Base-by-base conservation (phyloP, 2,888 invertebrate genomes). In the Parnassius apollo region DNA sequence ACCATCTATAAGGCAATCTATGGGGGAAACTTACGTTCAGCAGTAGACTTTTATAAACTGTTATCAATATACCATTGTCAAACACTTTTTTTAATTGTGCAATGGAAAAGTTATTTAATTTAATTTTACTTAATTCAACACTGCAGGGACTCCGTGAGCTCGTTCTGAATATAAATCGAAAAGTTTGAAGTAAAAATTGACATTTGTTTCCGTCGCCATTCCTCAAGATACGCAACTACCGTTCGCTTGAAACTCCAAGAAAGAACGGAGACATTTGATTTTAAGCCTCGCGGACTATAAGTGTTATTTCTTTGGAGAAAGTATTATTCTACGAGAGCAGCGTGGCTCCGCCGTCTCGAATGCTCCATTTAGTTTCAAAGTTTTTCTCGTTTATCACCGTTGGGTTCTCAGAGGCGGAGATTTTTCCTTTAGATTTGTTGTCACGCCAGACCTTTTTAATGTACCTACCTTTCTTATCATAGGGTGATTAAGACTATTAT, bases 381-480 rank as follows among this genome's bases (percentile, higher is more conserved):
- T 91, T 91, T 91, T 91, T 91, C 91, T 90, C 91, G 91, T 91
- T 91, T 91, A 91, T 91, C 91, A 90, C 90, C 90, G 91, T 84
- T 89, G 89, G 90, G 88, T 86, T 88, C 89, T 88, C 88, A 83
- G 86, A 88, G 87, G 85, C 88, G 88, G 91, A 90, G 89, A 91
- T 91, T 91, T 92, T 91, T 91, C 91, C 90, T 88, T 88, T 90
- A 92, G 91, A 91, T 92, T 92, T 92, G 91, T 92, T 91, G 91
- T 91, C 91, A 91, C 89, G 91, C 91, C 92, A 90, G 90, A 91
- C 91, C 89, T 91, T 91, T 91, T 91, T 91, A 92, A 92, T 91
- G 91, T 91, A 89, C 86, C 84, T 91, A 89, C 86, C 84, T 85
- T 87, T 86, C 88, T 91, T 89, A 89, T 91, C 91, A 86, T 80